Evolutionary conservation across 1,140 invertebrate genomes (phyloP), one percentile per base, ranked within the genome.

Genomic region (Zaprionus gabonicus): DNA sequence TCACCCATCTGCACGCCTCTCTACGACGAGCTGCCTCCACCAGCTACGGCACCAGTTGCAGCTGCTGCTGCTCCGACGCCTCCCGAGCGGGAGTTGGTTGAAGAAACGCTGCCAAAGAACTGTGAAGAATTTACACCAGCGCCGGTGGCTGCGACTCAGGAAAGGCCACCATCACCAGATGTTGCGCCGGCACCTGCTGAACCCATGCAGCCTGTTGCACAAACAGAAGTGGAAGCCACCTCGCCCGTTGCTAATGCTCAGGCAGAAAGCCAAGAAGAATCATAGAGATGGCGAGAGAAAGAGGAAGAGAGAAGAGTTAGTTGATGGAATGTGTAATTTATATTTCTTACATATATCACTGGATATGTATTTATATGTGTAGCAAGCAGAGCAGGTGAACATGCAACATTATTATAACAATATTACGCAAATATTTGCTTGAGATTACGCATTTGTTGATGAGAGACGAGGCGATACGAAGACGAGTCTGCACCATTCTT

Each of bases 1-100:
- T 82, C 86, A 13, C 80, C 86, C 36, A 66, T 73, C 58, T 86
- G 84, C 58, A 91, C 90, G 23, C 90, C 90, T 2, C 78, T 91
- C 15, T 91, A 91, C 28, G 90, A 91, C 56, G 90, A 91, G 56
- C 23, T 91, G 71, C 90, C 90, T 12, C 67, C 90, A 46, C 80
- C 84, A 20, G 56, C 59, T 10, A 25, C 67, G 3, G 31, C 31
- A 34, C 9, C 31, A 17, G 41, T 17, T 17, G 4, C 15, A 55
- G 44, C 72, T 28, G 25, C 65, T 56, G 60, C 62, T n/a, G 59
- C 59, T 17, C 28, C 56, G 51, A 27, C 68, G 59, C 58, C 78
- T 56, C 53, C 80, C 49, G 64, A 55, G 38, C 66, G 58, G 41
- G 13, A 31, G 31, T 6, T n/a, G 12, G 12, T 10, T 10, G 51